Evolutionary conservation across 2,113 vertebrate species (phyloP), one percentile per base, ranked within the genome.

Genomic region (Rhynchomys soricoides): DNA sequence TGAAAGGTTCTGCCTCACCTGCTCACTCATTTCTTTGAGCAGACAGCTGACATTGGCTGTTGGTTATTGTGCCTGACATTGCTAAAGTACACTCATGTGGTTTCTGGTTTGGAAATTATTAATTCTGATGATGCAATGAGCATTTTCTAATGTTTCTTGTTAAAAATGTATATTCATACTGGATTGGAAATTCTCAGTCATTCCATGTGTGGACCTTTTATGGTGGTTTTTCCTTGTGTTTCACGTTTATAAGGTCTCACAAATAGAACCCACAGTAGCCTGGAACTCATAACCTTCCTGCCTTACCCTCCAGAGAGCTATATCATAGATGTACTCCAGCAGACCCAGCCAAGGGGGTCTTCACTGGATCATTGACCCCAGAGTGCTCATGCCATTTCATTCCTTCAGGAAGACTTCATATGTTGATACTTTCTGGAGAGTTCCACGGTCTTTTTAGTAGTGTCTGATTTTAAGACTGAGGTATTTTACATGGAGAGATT

Each of bases 91-190:
- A 21, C 45, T 87, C 87, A 21, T 62, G 21, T 75, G n/a, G 24
- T 90, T 94, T 95, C 31, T 50, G 17, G 24, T 64, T 59, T 94
- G 17, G 24, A 34, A 15, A 4, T 79, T 95, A 85, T 90, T 88
- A 66, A 52, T 45, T 89, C 12, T 95, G 86, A 68, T 82, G 40
- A 89, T 89, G 37, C 82, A 66, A 2, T 86, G 77, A 89, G 55
- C 86, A 24, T 68, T 83, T 73, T 87, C 7, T 87, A 21, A 4
- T 85, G 24, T 75, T 96, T 95, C 52, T 64, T 94, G 31, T 57
- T 71, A 48, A 40, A 90, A 64, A 62, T 78, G 7, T 88, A 9
- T 93, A 81, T 24, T 94, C 15, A 89, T 66, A 94, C 97, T 91
- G 78, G 26, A 96, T 37, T 94, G 59, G 66, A 96, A 96, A 78